phyloP scores from a whole-genome alignment of 1,140 invertebrate species.

The Cydia pomonella region DNA sequence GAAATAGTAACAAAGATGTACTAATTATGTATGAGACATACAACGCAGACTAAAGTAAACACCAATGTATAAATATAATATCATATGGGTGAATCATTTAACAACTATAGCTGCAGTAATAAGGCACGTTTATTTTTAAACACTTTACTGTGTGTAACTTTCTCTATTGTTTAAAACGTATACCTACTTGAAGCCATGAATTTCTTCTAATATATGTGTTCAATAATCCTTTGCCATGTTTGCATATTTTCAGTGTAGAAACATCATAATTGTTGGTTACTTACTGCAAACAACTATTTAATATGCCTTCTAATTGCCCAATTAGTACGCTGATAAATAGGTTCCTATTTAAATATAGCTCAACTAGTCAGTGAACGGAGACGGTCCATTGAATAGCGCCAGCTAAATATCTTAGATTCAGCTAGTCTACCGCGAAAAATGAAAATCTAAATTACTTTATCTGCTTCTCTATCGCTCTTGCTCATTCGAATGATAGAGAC shows the following conservation, averaged over 20 bases:
- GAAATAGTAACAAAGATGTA: conserved; percentile 1
- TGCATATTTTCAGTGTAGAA: background rate
- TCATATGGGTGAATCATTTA: background rate
- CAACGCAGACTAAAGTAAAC: background rate
- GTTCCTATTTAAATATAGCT: background rate
- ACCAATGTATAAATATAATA: background rate
- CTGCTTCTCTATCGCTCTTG: too few relatives aligned
- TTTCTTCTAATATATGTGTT: too few relatives aligned
- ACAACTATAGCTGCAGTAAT: too few relatives aligned
- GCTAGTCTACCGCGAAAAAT: too few relatives aligned
- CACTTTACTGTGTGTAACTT: too few relatives aligned
- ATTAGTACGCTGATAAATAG: background rate
- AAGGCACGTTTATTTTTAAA: too few relatives aligned
- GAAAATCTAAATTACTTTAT: too few relatives aligned
- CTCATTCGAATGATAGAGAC: too few relatives aligned
- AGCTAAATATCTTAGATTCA: background rate
- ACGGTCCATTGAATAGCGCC: background rate
- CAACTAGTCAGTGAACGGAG: background rate
- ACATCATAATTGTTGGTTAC: background rate
- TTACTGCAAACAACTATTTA: background rate
- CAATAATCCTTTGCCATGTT: too few relatives aligned
- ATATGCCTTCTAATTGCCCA: background rate
- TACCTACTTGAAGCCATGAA: too few relatives aligned
- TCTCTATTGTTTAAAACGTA: too few relatives aligned
- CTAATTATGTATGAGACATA: background rate